phyloP scores from a whole-genome alignment of 2,797 vertebrate genomes.

The Macrochelys suwanniensis region DNA sequence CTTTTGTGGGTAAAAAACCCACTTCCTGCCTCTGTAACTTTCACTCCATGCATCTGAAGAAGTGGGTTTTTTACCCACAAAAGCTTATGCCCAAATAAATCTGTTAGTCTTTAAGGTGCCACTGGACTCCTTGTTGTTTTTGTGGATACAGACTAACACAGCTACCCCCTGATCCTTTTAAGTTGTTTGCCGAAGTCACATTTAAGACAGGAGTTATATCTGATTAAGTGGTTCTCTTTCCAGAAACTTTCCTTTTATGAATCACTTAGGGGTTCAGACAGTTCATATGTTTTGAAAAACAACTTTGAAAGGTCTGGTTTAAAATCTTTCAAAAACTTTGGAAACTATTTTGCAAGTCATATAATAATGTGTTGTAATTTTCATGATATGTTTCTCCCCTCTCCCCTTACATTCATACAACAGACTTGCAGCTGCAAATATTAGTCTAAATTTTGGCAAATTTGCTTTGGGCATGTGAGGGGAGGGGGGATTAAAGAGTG shows the following conservation, averaged over 20 bases:
- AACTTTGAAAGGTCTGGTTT: background rate
- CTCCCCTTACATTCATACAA: accelerated
- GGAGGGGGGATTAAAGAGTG: background rate
- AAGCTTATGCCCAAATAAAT: too few relatives aligned
- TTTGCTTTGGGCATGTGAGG: too few relatives aligned
- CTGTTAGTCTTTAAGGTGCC: too few relatives aligned
- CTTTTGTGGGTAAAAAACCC: too few relatives aligned
- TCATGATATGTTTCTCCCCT: background rate
- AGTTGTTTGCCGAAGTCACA: background rate
- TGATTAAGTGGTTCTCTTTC: background rate
- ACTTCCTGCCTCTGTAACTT: too few relatives aligned
- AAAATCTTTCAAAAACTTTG: background rate
- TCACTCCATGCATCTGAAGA: too few relatives aligned
- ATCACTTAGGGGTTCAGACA: background rate
- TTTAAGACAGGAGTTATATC: background rate
- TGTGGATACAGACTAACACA: too few relatives aligned
- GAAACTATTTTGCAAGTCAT: background rate
- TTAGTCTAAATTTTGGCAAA: background rate
- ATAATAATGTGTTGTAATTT: background rate
- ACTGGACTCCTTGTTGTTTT: too few relatives aligned
- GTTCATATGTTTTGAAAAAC: background rate
- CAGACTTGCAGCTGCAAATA: background rate
- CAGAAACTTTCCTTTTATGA: background rate
- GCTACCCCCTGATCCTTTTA: background rate
- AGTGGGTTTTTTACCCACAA: too few relatives aligned